Evolutionary conservation across 2,113 vertebrate species (phyloP).

Genomic region (Callocephalon fimbriatum): DNA sequence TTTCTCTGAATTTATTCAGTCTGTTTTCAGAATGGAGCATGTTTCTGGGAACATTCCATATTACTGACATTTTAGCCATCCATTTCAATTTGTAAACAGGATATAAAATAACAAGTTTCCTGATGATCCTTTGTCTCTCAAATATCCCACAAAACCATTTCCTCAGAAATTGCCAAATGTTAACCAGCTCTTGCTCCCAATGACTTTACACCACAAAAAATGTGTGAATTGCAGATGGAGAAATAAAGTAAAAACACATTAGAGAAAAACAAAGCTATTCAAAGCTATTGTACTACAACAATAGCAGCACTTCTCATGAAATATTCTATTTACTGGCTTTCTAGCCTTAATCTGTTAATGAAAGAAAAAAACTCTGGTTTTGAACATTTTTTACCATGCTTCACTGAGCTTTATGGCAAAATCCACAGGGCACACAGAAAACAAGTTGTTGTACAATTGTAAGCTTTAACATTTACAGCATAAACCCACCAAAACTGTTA

Average conservation of each 20-base stretch:
- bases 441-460: background rate
- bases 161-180: background rate
- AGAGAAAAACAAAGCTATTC: background rate
- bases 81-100: background rate
- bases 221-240: background rate
- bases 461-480: background rate
- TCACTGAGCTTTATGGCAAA: background rate
- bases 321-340: background rate
- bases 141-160: slow-evolving; percentile 12
- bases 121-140: slow-evolving; percentile 32
- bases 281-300: slow-evolving; percentile 23
- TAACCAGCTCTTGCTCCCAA: background rate
- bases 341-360: background rate
- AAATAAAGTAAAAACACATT: slow-evolving; percentile 34
- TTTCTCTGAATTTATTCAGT: background rate
- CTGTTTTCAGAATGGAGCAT: background rate
- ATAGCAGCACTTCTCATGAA: background rate
- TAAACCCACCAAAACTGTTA: background rate
- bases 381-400: background rate
- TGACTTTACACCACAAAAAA: background rate
- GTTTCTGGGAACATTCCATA: background rate
- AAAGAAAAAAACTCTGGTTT: slow-evolving; percentile 20
- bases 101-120: slow-evolving; percentile 12
- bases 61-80: background rate
- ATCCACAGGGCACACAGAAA: background rate